phyloP scores from a whole-genome alignment of 2,113 vertebrate genomes.

The Nothoprocta pentlandii region DNA sequence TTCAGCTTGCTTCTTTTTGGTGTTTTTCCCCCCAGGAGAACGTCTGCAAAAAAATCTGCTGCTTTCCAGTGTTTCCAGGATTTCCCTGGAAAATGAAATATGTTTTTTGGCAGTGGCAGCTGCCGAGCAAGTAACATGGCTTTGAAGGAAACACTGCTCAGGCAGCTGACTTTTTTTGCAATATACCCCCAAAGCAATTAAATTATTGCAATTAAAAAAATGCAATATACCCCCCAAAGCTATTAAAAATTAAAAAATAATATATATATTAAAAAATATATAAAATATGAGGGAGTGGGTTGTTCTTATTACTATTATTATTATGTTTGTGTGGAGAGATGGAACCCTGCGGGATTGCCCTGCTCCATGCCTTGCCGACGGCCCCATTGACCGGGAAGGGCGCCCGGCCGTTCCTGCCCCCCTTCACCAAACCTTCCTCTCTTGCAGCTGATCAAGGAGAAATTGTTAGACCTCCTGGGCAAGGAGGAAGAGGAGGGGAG shows the following conservation, averaged over 20 bases:
- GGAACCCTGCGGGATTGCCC: background rate
- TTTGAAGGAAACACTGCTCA: background rate
- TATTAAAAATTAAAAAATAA: too few relatives aligned
- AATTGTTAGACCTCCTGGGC: constrained; percentile 90
- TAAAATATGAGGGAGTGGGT: background rate
- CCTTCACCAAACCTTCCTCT: background rate
- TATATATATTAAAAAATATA: too few relatives aligned
- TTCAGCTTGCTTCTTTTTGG: background rate
- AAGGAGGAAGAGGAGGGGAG: constrained; percentile 96
- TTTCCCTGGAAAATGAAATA: background rate
- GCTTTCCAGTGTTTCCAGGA: background rate
- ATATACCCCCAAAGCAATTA: background rate
- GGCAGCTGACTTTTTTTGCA: background rate
- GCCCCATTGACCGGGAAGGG: background rate
- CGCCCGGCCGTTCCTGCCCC: background rate
- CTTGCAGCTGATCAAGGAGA: constrained; percentile 93
- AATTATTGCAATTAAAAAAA: too few relatives aligned
- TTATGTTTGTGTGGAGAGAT: background rate
- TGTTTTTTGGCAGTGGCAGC: background rate
- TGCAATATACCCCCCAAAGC: too few relatives aligned
- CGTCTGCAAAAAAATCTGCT: background rate
- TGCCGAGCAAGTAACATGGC: background rate
- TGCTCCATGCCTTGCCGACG: fast-evolving
- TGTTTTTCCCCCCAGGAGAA: background rate
- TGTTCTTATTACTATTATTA: fast-evolving